Conservation (phyloP, 2,888 invertebrate species). For the Choristoneura rosaceana region DNA sequence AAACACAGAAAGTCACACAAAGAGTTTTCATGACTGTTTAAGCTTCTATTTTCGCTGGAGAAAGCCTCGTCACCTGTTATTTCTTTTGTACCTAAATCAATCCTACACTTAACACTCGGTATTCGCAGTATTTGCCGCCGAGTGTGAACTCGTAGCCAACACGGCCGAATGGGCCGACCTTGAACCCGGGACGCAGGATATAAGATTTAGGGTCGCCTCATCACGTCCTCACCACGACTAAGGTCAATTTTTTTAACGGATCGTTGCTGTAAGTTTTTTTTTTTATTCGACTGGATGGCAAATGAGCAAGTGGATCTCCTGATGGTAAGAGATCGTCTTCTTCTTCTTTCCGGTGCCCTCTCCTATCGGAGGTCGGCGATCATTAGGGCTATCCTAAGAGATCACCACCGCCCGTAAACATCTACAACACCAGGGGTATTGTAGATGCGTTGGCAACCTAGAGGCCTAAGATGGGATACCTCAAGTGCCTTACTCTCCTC, state of each 20-base stretch:
- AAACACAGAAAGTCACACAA: too few relatives aligned
- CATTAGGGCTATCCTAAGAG: too few relatives aligned
- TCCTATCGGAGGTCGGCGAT: too few relatives aligned
- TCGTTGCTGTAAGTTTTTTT: background rate
- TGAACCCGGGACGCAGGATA: conserved; percentile 25
- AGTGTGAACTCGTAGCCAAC: conserved; percentile 29
- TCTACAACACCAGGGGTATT: too few relatives aligned
- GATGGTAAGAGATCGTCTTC: too few relatives aligned
- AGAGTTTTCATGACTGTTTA: too few relatives aligned
- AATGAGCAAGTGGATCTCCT: too few relatives aligned
- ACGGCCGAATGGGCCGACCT: conserved; percentile 29
- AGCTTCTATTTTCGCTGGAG: background rate
- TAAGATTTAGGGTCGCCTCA: conserved; percentile 18
- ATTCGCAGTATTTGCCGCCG: conserved; percentile 20
- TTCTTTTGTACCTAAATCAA: background rate
- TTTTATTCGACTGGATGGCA: background rate
- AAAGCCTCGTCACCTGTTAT: background rate
- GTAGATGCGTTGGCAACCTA: too few relatives aligned
- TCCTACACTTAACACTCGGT: conserved; percentile 16
- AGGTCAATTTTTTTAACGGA: background rate
- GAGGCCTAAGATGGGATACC: too few relatives aligned
- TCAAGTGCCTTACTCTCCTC: too few relatives aligned
- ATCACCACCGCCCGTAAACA: too few relatives aligned
- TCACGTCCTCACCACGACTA: background rate
- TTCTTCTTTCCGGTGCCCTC: too few relatives aligned